Percentiles rank a stretch among this genome's conserved stretches.
phyloP scores from a whole-genome alignment of 2,888 invertebrate genomes.

The Lysandra bellargus region DNA sequence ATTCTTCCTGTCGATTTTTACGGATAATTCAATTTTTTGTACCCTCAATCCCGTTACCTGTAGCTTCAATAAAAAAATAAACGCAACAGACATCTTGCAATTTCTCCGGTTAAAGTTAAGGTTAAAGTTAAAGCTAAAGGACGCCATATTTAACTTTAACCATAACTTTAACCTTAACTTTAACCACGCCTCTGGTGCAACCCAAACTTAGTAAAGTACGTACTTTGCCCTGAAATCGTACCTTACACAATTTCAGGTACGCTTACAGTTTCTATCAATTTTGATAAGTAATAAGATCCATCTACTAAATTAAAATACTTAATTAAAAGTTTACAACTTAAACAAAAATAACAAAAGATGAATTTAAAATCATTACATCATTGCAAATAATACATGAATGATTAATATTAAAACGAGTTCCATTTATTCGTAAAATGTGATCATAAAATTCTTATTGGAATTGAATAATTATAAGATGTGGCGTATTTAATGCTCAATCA shows the following conservation, averaged over 20 bases:
- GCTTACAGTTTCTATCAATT: background rate
- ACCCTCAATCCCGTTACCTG: no score
- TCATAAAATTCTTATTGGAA: conserved; percentile 3
- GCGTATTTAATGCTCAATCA: background rate
- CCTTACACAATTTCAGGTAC: background rate
- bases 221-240: background rate
- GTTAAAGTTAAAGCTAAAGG: no score
- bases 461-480: conserved; percentile 4
- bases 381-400: background rate
- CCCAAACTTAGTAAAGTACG: no score
- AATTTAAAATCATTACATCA: background rate
- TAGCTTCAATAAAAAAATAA: no score
- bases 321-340: background rate
- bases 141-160: no score
- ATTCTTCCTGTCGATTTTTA: no score
- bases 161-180: no score
- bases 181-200: no score
- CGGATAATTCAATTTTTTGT: no score
- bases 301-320: background rate
- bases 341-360: background rate
- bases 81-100: no score
- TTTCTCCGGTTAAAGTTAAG: no score
- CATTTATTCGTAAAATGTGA: background rate
- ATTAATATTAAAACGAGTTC: conserved; percentile 3
- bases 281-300: background rate